phyloP scores from a whole-genome alignment of 2,888 invertebrate species.

The Ophion obscuratus region DNA sequence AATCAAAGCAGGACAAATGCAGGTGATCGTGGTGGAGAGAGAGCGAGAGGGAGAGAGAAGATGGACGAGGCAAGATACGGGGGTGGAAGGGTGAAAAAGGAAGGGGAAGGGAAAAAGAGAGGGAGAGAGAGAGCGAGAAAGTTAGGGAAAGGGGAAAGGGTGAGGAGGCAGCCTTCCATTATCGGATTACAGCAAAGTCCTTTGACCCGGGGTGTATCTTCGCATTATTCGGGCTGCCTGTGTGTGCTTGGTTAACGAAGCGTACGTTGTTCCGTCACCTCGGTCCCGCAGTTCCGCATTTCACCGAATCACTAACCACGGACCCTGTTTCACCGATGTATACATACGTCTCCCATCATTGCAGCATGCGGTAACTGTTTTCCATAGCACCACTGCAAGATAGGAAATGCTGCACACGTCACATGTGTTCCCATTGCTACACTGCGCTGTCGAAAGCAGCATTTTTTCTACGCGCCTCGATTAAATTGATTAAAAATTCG shows the following conservation, averaged over 20 bases:
- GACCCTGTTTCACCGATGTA: constrained; percentile 9
- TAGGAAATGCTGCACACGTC: neutral
- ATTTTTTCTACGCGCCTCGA: too few relatives aligned
- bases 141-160: neutral
- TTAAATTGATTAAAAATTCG: too few relatives aligned
- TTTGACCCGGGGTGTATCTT: constrained; percentile 50
- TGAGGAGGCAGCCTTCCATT: constrained; percentile 42
- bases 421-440: neutral
- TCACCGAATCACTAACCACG: constrained; percentile 17
- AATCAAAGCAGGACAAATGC: neutral
- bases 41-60: neutral
- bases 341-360: neutral
- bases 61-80: neutral
- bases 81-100: too few relatives aligned
- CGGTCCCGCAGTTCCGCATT: constrained; percentile 33
- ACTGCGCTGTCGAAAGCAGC: too few relatives aligned
- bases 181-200: constrained; percentile 56
- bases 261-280: constrained; percentile 52
- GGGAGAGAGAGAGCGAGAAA: too few relatives aligned
- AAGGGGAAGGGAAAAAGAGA: too few relatives aligned
- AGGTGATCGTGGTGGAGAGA: neutral
- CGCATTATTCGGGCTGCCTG: constrained; percentile 8
- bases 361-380: constrained; percentile 9
- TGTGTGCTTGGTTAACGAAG: constrained; percentile 59
- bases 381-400: neutral